Base-by-base conservation (phyloP, 2,888 invertebrate genomes). In the Onchidella celtica region DNA sequence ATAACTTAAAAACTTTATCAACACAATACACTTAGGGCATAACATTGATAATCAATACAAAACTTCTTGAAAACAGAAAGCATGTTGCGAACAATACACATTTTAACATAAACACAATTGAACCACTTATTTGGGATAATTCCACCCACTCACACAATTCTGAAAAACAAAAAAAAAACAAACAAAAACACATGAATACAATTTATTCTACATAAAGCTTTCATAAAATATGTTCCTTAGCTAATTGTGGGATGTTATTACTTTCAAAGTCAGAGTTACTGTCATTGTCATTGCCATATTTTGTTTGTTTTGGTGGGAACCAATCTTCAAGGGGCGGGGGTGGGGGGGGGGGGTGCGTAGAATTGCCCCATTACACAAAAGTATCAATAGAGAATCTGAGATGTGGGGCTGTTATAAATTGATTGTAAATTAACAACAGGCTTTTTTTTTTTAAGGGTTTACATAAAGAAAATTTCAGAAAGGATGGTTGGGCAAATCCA, bases 31-130 rank as follows among this genome's bases (percentile, higher is more conserved):
- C 57, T 29, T 72, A 59, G 27, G 81, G 80, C 59, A 17, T 40
- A 4, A 27, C 32, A 0, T 81, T 86, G 36, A 27, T 85, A 4
- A 55, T n/a, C 29, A 80, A 79, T 47, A 47, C 6, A 17, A 6
- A 47, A 6, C 6, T 47, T 47, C 17, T 6, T 17, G 17, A 47
- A 47, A 47, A 47, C 9, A 11, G 47, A 47, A 47, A 47, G 47
- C 47, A 47, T 47, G 47, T 47, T 47, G 17, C 6, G 47, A 47
- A 47, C 17, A 47, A 11, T 47, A 47, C 17, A 17, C 47, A 47
- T 47, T 47, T 47, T 47, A 47, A 47, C 17, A 17, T 47, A 47
- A 47, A 47, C 6, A 17, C 47, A 47, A 47, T 47, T 17, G 17
- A 17, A 47, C 47, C 47, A 6, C 47, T 47, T 6, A 47, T 17